A percentile compares a stretch with the other conserved stretches of the same genome.
Evolutionary conservation across 2,113 vertebrate genomes (phyloP).

Genomic region (Chaetodon trifascialis): DNA sequence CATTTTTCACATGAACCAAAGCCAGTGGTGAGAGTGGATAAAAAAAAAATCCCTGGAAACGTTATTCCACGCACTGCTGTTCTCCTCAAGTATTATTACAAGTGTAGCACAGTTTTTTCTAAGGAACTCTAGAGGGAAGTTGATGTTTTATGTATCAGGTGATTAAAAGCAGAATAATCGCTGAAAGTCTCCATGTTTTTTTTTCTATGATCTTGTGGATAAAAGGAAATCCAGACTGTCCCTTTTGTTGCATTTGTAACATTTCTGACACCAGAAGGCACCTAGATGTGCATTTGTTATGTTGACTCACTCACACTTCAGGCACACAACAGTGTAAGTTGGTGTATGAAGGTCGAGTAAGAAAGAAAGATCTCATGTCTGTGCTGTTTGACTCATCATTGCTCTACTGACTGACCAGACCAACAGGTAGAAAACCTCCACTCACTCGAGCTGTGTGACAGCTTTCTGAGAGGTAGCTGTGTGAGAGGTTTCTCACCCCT

Average conservation of each 20-base stretch:
- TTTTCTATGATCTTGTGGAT: neutral
- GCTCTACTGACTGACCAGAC: no score
- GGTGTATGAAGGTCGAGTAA: no score
- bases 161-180: neutral
- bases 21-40: conserved; percentile 18
- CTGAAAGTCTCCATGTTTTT: neutral
- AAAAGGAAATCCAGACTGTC: conserved; percentile 5
- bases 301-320: no score
- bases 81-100: conserved; percentile 16
- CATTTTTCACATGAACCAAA: conserved; percentile 37
- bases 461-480: neutral
- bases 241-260: neutral
- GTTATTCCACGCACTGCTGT: conserved; percentile 7
- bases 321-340: no score
- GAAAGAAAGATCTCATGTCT: no score
- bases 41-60: conserved; percentile 25
- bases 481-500: neutral
- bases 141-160: neutral
- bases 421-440: no score
- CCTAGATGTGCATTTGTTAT: neutral
- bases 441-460: no score
- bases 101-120: neutral
- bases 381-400: no score
- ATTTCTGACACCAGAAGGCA: neutral
- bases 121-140: neutral